Conservation (phyloP, 2,888 invertebrate species). For the Norana najaformis region DNA sequence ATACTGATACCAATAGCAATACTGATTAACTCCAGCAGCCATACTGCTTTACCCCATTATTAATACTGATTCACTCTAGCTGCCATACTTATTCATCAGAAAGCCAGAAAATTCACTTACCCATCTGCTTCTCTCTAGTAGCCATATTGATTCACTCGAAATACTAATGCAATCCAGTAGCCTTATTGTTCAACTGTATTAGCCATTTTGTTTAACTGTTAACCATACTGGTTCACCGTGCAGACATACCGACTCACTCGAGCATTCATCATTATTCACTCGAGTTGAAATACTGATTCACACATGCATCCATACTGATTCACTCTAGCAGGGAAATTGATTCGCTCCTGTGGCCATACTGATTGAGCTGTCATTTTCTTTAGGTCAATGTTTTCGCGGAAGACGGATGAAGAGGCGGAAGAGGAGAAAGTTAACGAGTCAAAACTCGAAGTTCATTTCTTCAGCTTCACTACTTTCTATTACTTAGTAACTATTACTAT, state of each 20-base stretch:
- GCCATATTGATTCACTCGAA: not conserved
- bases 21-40: not conserved
- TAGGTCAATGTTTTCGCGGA: slow-evolving; percentile 10
- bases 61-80: not conserved
- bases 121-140: not conserved
- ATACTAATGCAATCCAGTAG: not conserved
- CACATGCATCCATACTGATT: not conserved
- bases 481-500: slow-evolving; percentile 51
- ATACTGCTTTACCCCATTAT: not conserved
- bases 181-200: not conserved
- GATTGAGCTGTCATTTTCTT: not conserved
- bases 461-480: slow-evolving; percentile 60
- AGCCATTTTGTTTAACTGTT: not conserved
- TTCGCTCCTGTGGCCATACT: not conserved
- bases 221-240: not conserved
- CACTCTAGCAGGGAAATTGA: not conserved
- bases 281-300: not conserved
- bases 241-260: not conserved
- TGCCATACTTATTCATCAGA: not conserved
- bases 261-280: too few species aligned
- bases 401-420: slow-evolving; percentile 52
- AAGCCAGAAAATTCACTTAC: not conserved
- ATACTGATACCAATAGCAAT: not conserved
- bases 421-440: slow-evolving; percentile 54
- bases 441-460: slow-evolving; percentile 58